Evolutionary conservation across 2,888 invertebrate genomes (phyloP).

Genomic region (Drosophila emarginata): DNA sequence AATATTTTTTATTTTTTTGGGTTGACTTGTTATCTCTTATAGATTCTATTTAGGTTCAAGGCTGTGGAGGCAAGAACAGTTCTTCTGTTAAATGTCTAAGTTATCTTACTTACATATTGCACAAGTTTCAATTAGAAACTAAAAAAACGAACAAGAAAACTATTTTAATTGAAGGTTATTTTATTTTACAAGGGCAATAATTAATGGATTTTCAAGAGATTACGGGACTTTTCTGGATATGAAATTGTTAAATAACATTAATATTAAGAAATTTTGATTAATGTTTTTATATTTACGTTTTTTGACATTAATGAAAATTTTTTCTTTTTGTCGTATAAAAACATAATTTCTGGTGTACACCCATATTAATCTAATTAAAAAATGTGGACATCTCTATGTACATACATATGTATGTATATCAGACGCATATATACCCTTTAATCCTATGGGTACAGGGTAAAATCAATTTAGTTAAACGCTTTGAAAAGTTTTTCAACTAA

Average conservation of each 20-base stretch:
- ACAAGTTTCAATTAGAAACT: slow-evolving; percentile 6
- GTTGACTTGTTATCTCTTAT: slow-evolving; percentile 4
- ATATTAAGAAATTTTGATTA: not conserved
- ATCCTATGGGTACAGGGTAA: no score
- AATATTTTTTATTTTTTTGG: not conserved
- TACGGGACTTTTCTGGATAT: not conserved
- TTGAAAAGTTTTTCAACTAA: no score
- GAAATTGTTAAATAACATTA: not conserved
- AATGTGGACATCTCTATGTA: no score
- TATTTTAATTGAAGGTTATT: slow-evolving; percentile 5
- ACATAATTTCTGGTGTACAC: no score
- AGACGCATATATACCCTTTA: no score
- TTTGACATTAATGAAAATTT: no score
- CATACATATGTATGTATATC: no score
- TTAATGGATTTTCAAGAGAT: not conserved
- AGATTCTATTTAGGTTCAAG: slow-evolving; percentile 35
- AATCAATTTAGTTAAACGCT: no score
- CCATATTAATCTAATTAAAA: no score
- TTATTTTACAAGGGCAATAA: not conserved
- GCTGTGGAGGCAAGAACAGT: slow-evolving; percentile 9
- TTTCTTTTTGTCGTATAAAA: no score
- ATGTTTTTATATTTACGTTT: no score
- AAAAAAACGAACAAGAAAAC: not conserved
- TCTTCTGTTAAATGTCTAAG: not conserved
- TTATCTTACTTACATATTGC: slow-evolving; percentile 9